Evolutionary conservation across 2,113 vertebrate genomes (phyloP).

Genomic region (Peromyscus leucopus): DNA sequence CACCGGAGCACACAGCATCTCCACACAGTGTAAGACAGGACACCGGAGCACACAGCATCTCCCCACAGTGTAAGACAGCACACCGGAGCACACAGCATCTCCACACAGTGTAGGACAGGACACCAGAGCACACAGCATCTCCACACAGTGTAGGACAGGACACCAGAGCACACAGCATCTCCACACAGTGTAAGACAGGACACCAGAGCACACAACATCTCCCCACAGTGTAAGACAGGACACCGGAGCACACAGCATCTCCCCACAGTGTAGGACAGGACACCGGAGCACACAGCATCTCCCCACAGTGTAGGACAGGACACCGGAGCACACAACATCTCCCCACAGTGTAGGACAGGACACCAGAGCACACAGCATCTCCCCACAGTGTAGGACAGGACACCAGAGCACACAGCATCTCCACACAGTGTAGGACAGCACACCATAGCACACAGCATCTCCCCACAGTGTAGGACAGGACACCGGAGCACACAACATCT

Average conservation of each 20-base stretch:
- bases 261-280: rapidly evolving
- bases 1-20: not conserved
- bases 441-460: not conserved
- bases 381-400: too few species aligned
- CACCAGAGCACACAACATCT: not conserved
- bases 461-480: rapidly evolving
- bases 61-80: rapidly evolving
- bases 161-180: not conserved
- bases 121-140: too few species aligned
- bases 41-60: not conserved
- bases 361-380: not conserved
- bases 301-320: rapidly evolving
- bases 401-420: not conserved
- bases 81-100: too few species aligned
- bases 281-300: too few species aligned
- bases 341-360: not conserved
- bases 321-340: too few species aligned
- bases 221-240: too few species aligned
- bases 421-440: too few species aligned
- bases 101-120: too few species aligned
- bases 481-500: too few species aligned
- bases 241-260: not conserved
- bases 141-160: not conserved
- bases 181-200: too few species aligned
- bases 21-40: too few species aligned